Conservation (phyloP, 2,113 vertebrate genomes). For the Penelope pileata region DNA sequence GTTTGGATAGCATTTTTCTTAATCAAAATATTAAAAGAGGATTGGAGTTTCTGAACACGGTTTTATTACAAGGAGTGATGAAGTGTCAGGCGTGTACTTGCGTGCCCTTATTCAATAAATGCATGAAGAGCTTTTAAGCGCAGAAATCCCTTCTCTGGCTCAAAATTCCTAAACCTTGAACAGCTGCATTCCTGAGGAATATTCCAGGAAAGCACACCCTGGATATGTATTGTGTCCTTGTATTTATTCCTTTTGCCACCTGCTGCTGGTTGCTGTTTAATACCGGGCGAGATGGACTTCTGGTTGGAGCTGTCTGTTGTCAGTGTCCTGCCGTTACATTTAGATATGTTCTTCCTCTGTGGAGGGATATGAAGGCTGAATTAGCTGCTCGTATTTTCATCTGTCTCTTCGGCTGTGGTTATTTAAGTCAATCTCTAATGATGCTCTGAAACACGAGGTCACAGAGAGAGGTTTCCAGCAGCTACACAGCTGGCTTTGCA, state of each 20-base stretch:
- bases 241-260: not conserved
- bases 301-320: not conserved
- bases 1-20: not conserved
- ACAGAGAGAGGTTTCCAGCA: not conserved
- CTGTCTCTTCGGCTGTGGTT: accelerated
- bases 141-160: not conserved
- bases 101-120: not conserved
- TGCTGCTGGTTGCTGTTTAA: not conserved
- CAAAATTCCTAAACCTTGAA: not conserved
- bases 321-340: not conserved
- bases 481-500: not conserved
- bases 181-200: not conserved
- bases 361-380: not conserved
- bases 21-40: not conserved
- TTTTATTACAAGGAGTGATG: not conserved
- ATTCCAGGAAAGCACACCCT: not conserved
- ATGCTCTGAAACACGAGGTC: not conserved
- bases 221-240: not conserved
- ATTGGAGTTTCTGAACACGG: not conserved
- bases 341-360: accelerated
- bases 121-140: not conserved
- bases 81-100: not conserved
- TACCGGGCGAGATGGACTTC: not conserved
- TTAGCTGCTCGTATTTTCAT: not conserved
- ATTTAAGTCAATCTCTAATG: not conserved